Evolutionary conservation across 2,113 vertebrate genomes (phyloP).

Genomic region (Melanerpes formicivorus): DNA sequence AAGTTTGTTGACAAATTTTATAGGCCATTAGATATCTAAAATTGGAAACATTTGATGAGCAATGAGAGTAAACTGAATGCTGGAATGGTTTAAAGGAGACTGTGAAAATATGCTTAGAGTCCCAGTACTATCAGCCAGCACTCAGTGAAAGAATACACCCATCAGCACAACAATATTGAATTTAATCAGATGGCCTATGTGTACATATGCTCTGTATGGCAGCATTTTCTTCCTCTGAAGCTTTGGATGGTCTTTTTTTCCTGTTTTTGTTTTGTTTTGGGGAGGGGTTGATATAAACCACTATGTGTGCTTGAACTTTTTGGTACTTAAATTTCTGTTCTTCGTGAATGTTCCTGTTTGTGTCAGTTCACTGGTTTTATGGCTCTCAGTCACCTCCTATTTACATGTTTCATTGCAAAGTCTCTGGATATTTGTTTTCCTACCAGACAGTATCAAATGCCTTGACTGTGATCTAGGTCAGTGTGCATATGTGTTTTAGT

Average conservation of each 20-base stretch:
- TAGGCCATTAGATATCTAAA: background rate
- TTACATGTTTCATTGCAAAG: background rate
- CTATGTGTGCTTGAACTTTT: background rate
- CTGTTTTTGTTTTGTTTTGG: background rate
- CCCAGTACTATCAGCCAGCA: background rate
- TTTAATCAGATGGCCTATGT: background rate
- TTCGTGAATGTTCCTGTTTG: background rate
- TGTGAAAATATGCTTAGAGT: background rate
- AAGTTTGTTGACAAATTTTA: background rate
- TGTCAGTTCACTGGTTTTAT: background rate
- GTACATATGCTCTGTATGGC: background rate
- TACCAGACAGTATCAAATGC: background rate
- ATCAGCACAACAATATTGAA: background rate
- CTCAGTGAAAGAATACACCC: background rate
- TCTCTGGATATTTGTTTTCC: conserved; percentile 16
- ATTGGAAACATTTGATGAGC: background rate
- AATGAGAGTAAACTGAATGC: background rate
- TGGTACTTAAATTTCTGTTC: background rate
- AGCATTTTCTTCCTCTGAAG: background rate
- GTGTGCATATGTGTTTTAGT: background rate
- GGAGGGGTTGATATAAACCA: background rate
- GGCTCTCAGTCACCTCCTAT: background rate
- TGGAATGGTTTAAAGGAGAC: background rate
- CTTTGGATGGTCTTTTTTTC: accelerated
- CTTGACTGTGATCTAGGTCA: conserved; percentile 5